These are phyloP conservation scores for Brotula barbata DNA, from an alignment of 2,797 vertebrate species.

Conservation along the genomic window DNA sequence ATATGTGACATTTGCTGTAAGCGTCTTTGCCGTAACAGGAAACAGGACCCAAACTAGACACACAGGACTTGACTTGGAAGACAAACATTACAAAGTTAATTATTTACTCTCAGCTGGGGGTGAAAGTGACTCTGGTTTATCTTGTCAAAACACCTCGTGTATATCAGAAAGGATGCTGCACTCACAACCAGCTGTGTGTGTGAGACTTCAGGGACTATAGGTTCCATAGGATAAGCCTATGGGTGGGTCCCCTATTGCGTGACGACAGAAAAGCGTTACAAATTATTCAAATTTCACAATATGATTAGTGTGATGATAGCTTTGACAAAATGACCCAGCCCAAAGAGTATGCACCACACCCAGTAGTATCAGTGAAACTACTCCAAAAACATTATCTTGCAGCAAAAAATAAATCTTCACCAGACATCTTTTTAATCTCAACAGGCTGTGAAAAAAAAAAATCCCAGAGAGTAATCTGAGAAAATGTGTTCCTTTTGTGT, in stretches of 20 bases:
- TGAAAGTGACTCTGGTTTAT: slow-evolving; percentile 16
- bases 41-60: neutral
- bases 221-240: slow-evolving; percentile 1
- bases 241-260: neutral
- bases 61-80: slow-evolving; percentile 9
- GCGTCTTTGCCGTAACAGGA: neutral
- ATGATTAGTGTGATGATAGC: neutral
- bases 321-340: neutral
- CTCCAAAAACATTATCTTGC: neutral
- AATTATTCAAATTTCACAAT: neutral
- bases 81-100: slow-evolving; percentile 57
- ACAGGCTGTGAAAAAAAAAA: neutral
- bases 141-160: neutral
- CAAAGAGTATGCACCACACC: slow-evolving; percentile 24
- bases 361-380: neutral
- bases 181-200: neutral
- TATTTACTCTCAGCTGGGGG: slow-evolving; percentile 33
- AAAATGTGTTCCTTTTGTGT: neutral
- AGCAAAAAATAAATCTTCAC: neutral
- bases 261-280: slow-evolving; percentile 1
- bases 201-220: neutral
- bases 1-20: neutral
- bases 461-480: neutral
- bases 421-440: neutral
- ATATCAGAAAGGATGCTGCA: neutral